phyloP scores from a whole-genome alignment of 2,797 vertebrate genomes.

The Taenioides sp. region DNA sequence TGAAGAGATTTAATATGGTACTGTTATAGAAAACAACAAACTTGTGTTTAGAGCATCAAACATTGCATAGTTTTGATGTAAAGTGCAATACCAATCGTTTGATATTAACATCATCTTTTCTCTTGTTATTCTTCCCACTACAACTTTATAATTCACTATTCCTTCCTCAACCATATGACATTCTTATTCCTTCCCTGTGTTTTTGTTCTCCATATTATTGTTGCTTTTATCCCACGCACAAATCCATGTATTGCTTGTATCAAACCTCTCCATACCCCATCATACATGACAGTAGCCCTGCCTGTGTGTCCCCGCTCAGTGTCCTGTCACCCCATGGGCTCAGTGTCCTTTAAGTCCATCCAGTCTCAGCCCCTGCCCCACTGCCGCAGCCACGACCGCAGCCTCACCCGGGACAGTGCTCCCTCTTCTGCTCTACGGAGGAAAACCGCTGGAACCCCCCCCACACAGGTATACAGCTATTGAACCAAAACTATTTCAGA shows the following conservation, averaged over 20 bases:
- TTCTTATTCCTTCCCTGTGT: constrained; percentile 23
- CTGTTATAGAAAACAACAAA: no score
- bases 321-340: constrained; percentile 93
- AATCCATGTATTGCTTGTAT: constrained; percentile 26
- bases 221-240: constrained; percentile 9
- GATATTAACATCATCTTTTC: constrained; percentile 23
- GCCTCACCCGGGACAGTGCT: constrained; percentile 52
- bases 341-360: constrained; percentile 88
- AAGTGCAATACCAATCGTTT: no score
- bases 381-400: constrained; percentile 70
- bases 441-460: constrained; percentile 74
- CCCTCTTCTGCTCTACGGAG: constrained; percentile 72
- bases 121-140: constrained; percentile 26
- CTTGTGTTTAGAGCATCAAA: no score
- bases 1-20: no score
- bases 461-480: constrained; percentile 58
- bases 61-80: no score
- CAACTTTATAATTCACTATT: constrained; percentile 2
- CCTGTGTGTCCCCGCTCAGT: constrained; percentile 99
- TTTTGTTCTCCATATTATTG: constrained; percentile 8
- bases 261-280: constrained; percentile 30
- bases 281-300: constrained; percentile 83
- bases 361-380: constrained; percentile 75
- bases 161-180: constrained; percentile 36
- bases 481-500: no score